Percentiles rank a stretch among this genome's conserved stretches.
Evolutionary conservation across 2,113 vertebrate genomes (phyloP).

Genomic region (Prolemur simus): DNA sequence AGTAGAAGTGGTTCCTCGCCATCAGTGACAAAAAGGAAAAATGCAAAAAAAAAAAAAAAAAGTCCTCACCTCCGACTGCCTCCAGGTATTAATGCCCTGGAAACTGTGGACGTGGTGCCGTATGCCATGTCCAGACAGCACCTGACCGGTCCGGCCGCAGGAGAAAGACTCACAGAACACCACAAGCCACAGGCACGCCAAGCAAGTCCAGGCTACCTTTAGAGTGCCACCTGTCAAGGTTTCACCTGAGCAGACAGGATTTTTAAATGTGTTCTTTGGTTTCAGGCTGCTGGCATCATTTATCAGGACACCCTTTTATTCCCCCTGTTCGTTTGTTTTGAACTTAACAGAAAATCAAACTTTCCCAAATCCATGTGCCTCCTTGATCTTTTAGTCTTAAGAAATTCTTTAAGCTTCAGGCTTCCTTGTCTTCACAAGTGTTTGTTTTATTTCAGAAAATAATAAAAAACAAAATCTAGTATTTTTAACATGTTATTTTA

Average conservation of each 20-base stretch:
- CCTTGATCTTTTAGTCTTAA: slow-evolving; percentile 48
- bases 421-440: neutral
- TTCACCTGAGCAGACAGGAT: slow-evolving; percentile 59
- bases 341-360: slow-evolving; percentile 72
- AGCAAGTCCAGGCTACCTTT: slow-evolving; percentile 71
- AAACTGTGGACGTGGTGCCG: slow-evolving; percentile 29
- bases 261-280: slow-evolving; percentile 73
- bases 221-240: slow-evolving; percentile 76
- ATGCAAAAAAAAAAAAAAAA: neutral
- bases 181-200: slow-evolving; percentile 50
- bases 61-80: neutral
- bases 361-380: neutral
- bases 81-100: slow-evolving; percentile 48
- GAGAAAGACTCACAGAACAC: slow-evolving; percentile 19
- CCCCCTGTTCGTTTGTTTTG: slow-evolving; percentile 53
- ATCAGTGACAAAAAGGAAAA: slow-evolving; percentile 65
- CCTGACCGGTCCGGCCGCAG: slow-evolving; percentile 53
- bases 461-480: neutral
- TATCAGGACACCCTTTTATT: slow-evolving; percentile 15
- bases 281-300: slow-evolving; percentile 63
- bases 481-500: slow-evolving; percentile 60
- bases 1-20: slow-evolving; percentile 77
- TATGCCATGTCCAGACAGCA: slow-evolving; percentile 51
- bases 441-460: neutral
- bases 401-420: neutral